A percentile compares a stretch with the other conserved stretches of the same genome.
Conservation (phyloP, 2,113 vertebrate species). For the Camelus dromedarius region DNA sequence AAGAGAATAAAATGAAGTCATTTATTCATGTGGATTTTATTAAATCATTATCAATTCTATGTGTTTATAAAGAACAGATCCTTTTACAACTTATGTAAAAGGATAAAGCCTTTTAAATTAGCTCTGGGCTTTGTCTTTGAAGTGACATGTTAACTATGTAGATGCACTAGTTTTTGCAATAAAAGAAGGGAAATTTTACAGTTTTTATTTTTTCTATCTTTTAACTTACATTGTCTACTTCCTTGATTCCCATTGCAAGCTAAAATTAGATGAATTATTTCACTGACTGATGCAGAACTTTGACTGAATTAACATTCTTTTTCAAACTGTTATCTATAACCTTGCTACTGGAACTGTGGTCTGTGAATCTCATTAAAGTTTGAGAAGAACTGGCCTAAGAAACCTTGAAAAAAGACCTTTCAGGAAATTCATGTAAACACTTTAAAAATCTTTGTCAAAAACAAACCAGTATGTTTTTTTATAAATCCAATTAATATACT, state of each 20-base stretch:
- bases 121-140: not conserved
- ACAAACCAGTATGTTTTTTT: not conserved
- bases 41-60: not conserved
- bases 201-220: slow-evolving; percentile 11
- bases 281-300: not conserved
- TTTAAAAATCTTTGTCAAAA: slow-evolving; percentile 23
- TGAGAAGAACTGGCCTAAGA: not conserved
- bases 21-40: not conserved
- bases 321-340: not conserved
- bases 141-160: not conserved
- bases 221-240: not conserved
- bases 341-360: not conserved
- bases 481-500: not conserved
- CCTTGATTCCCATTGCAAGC: not conserved
- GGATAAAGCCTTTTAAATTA: slow-evolving; percentile 1
- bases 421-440: not conserved
- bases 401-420: not conserved
- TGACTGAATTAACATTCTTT: not conserved
- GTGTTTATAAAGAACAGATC: not conserved
- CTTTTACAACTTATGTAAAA: not conserved
- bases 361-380: slow-evolving; percentile 1
- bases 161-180: not conserved
- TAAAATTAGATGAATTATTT: not conserved
- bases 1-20: not conserved
- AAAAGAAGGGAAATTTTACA: not conserved